phyloP scores from a whole-genome alignment of 2,888 invertebrate genomes.

The Parthenolecanium corni region DNA sequence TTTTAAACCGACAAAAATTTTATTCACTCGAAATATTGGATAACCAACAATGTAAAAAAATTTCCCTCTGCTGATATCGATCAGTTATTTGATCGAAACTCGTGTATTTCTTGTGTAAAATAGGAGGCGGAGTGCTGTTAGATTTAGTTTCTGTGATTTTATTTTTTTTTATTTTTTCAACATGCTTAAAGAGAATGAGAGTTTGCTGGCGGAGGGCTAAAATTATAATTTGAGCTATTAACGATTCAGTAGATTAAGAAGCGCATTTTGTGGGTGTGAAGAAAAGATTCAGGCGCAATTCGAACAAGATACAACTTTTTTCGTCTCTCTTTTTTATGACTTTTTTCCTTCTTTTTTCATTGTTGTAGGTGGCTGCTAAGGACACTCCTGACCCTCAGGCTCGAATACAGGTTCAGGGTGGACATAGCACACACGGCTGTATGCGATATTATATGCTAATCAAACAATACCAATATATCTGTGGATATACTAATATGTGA shows the following conservation, averaged over 20 bases:
- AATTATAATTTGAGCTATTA: slow-evolving; percentile 24
- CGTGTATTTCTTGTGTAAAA: too few relatives aligned
- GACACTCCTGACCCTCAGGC: slow-evolving; percentile 21
- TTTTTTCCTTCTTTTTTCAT: too few relatives aligned
- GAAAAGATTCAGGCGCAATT: background rate
- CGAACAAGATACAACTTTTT: background rate
- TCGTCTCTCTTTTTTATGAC: background rate
- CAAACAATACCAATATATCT: slow-evolving; percentile 13
- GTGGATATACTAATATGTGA: background rate
- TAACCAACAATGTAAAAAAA: too few relatives aligned
- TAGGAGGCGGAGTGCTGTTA: too few relatives aligned
- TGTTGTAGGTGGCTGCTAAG: slow-evolving; percentile 1
- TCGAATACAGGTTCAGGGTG: background rate
- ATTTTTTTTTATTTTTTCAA: too few relatives aligned
- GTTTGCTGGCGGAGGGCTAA: slow-evolving; percentile 6
- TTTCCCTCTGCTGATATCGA: too few relatives aligned
- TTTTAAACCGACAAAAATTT: too few relatives aligned
- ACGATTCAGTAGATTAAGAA: slow-evolving; percentile 26
- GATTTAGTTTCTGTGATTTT: too few relatives aligned
- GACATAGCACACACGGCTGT: background rate
- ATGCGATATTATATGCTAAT: slow-evolving; percentile 14
- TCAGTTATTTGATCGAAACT: too few relatives aligned
- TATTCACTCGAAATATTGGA: too few relatives aligned
- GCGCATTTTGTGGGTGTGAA: slow-evolving; percentile 25
- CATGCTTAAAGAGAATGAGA: too few relatives aligned